Percentiles rank a stretch among this genome's conserved stretches.
Conservation (phyloP, 1,140 invertebrate genomes). For the Steinernema feltiae region DNA sequence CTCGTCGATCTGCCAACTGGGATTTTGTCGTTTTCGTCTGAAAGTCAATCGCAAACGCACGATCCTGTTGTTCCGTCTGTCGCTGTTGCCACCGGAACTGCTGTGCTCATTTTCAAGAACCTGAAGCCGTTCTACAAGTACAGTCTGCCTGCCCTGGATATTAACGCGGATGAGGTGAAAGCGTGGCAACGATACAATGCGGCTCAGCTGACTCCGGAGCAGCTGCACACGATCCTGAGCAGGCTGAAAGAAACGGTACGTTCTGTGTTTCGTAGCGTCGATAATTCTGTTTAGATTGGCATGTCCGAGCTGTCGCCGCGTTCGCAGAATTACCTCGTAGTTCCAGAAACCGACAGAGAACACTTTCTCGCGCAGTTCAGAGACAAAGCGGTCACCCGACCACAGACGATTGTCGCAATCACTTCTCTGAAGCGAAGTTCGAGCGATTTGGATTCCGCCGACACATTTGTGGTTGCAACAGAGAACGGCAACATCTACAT, state of each 20-base stretch:
- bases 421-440: background rate
- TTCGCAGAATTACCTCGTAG: background rate
- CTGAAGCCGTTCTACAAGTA: constrained; percentile 31
- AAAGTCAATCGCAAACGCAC: background rate
- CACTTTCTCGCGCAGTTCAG: background rate
- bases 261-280: no score
- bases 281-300: background rate
- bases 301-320: background rate
- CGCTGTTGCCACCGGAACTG: constrained; percentile 19
- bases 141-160: constrained; percentile 1
- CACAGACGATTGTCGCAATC: background rate
- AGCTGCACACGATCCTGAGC: background rate
- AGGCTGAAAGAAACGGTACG: background rate
- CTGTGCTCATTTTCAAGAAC: constrained; percentile 23
- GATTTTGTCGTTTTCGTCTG: background rate
- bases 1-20: background rate
- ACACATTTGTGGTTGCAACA: background rate
- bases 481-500: constrained; percentile 9
- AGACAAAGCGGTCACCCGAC: background rate
- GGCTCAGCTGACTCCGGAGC: background rate
- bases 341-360: background rate
- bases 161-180: constrained; percentile 7
- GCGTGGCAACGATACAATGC: constrained; percentile 4
- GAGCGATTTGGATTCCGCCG: background rate
- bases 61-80: constrained; percentile 19